A percentile compares a stretch with the other conserved stretches of the same genome.
Evolutionary conservation across 2,888 invertebrate species (phyloP).

Genomic region (Odontothrips loti): DNA sequence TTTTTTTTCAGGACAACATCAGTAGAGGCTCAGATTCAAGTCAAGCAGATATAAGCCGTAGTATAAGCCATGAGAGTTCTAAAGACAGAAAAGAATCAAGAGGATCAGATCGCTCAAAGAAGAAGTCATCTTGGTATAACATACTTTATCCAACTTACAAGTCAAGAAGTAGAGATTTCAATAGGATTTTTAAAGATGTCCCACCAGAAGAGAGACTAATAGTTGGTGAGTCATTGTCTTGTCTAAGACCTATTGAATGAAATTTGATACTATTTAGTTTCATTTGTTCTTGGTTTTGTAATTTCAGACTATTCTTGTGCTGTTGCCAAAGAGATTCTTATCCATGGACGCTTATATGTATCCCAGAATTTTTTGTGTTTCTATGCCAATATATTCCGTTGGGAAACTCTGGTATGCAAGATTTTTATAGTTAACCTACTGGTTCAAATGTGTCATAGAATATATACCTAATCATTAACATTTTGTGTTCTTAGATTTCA

Average conservation of each 20-base stretch:
- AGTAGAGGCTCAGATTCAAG: neutral
- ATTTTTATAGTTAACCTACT: neutral
- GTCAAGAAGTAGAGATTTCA: slow-evolving; percentile 88
- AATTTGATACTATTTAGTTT: slow-evolving; percentile 20
- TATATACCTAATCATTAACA: neutral
- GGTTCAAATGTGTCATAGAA: too few species aligned
- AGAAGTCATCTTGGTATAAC: slow-evolving; percentile 80
- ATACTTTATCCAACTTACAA: slow-evolving; percentile 89
- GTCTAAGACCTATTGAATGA: slow-evolving; percentile 19
- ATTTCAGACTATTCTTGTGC: slow-evolving; percentile 93
- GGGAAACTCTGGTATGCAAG: slow-evolving; percentile 72
- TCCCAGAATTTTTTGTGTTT: slow-evolving; percentile 95
- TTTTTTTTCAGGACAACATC: neutral
- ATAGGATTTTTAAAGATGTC: slow-evolving; percentile 83
- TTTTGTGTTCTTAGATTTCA: slow-evolving; percentile 52
- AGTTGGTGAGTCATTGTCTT: slow-evolving; percentile 65
- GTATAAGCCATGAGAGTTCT: slow-evolving; percentile 37
- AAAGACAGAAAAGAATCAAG: slow-evolving; percentile 49
- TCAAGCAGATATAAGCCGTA: slow-evolving; percentile 35
- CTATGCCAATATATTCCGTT: slow-evolving; percentile 95
- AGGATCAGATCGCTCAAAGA: slow-evolving; percentile 55
- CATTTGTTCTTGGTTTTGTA: slow-evolving; percentile 37
- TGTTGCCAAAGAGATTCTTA: slow-evolving; percentile 89
- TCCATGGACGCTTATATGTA: slow-evolving; percentile 92
- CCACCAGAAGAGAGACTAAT: slow-evolving; percentile 87